Evolutionary conservation across 2,888 invertebrate genomes (phyloP), one percentile per base, ranked within the genome.

Genomic region (Schrankia costaestrigalis): DNA sequence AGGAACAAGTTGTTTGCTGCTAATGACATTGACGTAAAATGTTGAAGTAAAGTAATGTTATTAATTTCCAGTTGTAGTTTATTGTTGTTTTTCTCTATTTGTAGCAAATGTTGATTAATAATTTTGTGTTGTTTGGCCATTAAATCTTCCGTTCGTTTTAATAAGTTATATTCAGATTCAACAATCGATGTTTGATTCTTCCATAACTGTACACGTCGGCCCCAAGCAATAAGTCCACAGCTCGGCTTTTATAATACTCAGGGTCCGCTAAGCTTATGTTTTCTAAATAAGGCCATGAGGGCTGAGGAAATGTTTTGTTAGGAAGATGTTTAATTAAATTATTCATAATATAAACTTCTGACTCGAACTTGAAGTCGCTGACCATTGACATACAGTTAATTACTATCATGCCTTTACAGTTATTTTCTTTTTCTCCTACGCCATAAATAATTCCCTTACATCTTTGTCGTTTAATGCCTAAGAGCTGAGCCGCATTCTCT

Each of bases 111-210:
- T 7, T 26, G 17, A 26, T 33, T 26, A 6, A 41, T 26, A 4
- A 32, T 29, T 10, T 41, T 32, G 5, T 35, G 24, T 12, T 41
- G 35, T 23, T 26, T 22, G 11, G 35, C 10, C 7, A 41, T 32
- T 4, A 25, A 5, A 10, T 11, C 11, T n/a, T 32, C 32, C 1
- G 23, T 13, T 17, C 41, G 25, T 15, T 30, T 30, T 14, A 30
- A n/a, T 3, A 30, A 7, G 12, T 30, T 30, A n/a, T 23, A 14
- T 23, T 31, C 31, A 3, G 30, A 23, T 23, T 31, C 30, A 11
- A 31, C 17, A 15, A 10, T n/a, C n/a, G 30, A 11, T 2, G 34
- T 25, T 4, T 18, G 21, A 18, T 38, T 43, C 11, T 43, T 35
- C 17, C 31, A 32, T 3, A 29, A 26, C 24, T 41, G 40, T 11